phyloP scores from a whole-genome alignment of 2,113 vertebrate species.

The Craseonycteris thonglongyai region DNA sequence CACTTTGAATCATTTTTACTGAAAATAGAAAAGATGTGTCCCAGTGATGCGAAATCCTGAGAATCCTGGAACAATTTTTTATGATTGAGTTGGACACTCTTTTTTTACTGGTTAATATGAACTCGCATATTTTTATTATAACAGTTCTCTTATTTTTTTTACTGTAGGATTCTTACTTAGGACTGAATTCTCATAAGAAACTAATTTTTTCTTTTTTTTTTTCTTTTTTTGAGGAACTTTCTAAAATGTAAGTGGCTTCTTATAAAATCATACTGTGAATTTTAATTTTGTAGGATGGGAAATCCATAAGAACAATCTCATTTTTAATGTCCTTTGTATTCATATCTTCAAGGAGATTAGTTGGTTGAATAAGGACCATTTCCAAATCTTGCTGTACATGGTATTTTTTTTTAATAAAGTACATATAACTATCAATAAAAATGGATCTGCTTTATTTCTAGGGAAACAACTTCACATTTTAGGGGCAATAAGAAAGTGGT shows the following conservation, averaged over 20 bases:
- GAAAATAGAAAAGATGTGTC: background rate
- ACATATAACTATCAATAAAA: background rate
- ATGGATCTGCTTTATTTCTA: background rate
- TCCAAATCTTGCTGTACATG: background rate
- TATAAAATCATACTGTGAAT: background rate
- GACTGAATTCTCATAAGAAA: constrained; percentile 4
- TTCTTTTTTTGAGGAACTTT: background rate
- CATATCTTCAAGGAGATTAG: background rate
- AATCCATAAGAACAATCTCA: background rate
- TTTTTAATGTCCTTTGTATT: background rate
- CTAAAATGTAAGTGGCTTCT: background rate
- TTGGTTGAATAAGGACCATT: background rate
- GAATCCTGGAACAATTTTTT: background rate
- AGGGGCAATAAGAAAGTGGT: background rate
- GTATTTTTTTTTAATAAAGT: background rate
- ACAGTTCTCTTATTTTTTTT: background rate
- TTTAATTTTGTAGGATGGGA: background rate
- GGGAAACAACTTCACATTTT: background rate
- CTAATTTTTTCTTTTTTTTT: no score
- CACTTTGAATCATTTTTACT: constrained; percentile 27
- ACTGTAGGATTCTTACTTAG: constrained; percentile 16
- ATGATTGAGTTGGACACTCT: constrained; percentile 20
- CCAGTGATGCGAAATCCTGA: background rate
- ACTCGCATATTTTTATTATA: constrained; percentile 9
- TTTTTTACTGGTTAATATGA: constrained; percentile 27